These are phyloP conservation scores for Macrosiphum euphorbiae DNA, from an alignment of 2,888 invertebrate genomes.

Conservation along the genomic window DNA sequence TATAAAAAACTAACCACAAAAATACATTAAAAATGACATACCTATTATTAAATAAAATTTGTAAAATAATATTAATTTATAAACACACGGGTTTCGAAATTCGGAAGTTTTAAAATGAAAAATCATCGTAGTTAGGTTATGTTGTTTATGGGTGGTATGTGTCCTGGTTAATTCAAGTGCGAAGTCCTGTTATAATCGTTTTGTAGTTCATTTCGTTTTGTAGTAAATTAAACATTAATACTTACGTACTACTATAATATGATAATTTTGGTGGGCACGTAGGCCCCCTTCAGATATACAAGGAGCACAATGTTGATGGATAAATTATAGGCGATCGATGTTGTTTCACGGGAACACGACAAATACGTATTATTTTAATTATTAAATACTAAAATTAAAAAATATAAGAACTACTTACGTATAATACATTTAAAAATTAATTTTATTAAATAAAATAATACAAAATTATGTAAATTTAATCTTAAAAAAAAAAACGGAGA, in stretches of 20 bases:
- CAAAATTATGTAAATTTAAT: background rate
- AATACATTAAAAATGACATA: background rate
- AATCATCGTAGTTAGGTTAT: background rate
- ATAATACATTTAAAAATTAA: background rate
- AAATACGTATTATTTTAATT: background rate
- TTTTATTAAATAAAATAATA: background rate
- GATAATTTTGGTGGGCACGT: background rate
- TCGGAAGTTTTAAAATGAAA: background rate
- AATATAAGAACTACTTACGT: no score
- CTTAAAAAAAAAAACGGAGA: background rate
- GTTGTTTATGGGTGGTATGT: background rate
- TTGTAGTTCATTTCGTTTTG: background rate
- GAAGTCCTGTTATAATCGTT: background rate
- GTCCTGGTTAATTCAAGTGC: background rate
- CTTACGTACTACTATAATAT: background rate
- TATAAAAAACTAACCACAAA: background rate
- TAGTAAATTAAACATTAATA: background rate
- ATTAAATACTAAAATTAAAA: background rate
- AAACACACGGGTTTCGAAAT: background rate
- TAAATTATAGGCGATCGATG: background rate
- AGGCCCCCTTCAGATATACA: background rate
- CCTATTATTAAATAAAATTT: background rate
- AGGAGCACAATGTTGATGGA: background rate
- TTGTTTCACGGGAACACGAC: background rate
- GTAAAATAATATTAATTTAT: background rate